Evolutionary conservation across 2,797 vertebrate genomes (phyloP), one percentile per base, ranked within the genome.

Genomic region (Sebastes baramenuke): DNA sequence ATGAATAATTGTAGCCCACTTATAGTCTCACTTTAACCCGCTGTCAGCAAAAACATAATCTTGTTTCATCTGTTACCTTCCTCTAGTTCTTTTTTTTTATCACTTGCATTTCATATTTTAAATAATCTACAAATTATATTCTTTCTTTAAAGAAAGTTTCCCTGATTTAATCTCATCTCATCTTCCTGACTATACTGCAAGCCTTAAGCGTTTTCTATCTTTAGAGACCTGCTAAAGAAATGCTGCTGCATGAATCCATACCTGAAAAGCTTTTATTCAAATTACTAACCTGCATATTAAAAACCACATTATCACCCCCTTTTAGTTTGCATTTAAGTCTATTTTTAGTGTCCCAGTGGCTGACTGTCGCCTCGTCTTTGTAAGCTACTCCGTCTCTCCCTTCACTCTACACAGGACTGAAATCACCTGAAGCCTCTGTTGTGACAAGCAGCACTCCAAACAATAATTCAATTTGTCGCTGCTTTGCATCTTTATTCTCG

Each of bases 381-480:
- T n/a, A 16, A 62, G 55, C 70, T 2, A 1, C 49, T 61, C 22
- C 2, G 30, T 70, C 66, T 71, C 69, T 71, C 54, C 27, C 13
- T 84, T 78, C 25, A 67, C 46, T 5, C 60, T 16, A 22, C 74
- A 54, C 29, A 71, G 32, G 64, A 54, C 77, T 67, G 62, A 83
- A 79, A 78, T 81, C 85, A 87, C 80, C 82, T 83, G 79, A 86
- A 32, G 14, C 59, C 30, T 8, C 46, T 79, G 87, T 74, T 69
- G 81, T 87, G 80, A 90, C 88, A 89, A 85, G 90, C 79, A 38
- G 79, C 69, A 59, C 81, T 83, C 81, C 75, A 80, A 87, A 88
- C 86, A 87, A 67, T 90, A 81, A 93, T 89, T 91, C 72, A 90
- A 88, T 93, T 88, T 90, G 86, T 84, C 72, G 22, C 82, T 30